These are phyloP conservation scores for Platichthys stellatus DNA, from an alignment of 2,113 vertebrate genomes.

Conservation along the genomic window DNA sequence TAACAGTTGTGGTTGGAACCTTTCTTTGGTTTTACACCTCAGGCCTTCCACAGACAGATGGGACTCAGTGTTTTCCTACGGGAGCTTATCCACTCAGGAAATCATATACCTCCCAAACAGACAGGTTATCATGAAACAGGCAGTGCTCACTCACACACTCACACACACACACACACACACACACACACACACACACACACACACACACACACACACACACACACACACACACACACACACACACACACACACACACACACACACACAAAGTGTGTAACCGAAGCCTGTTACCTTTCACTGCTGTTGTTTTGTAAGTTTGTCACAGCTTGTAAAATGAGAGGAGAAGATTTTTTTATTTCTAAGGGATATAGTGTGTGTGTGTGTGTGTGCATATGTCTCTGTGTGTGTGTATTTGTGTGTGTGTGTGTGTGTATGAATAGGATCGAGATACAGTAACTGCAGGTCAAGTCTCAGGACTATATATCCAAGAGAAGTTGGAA, in stretches of 20 bases:
- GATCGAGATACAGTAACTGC: constrained; percentile 5
- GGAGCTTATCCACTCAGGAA: constrained; percentile 54
- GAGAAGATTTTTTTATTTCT: constrained; percentile 31
- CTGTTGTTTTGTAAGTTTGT: constrained; percentile 64
- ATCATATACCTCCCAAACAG: constrained; percentile 47
- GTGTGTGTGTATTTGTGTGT: constrained; percentile 1
- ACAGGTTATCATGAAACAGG: constrained; percentile 44
- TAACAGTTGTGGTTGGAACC: constrained; percentile 49
- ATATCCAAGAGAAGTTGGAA: constrained; percentile 45
- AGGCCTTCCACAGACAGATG: constrained; percentile 45
- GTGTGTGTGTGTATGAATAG: constrained; percentile 13
- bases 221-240: constrained; percentile 33
- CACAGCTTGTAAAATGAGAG: constrained; percentile 60
- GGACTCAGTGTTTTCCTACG: constrained; percentile 53
- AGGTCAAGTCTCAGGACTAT: constrained; percentile 34
- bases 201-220: constrained; percentile 29
- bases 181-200: constrained; percentile 26
- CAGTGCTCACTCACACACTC: constrained; percentile 9
- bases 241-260: constrained; percentile 27
- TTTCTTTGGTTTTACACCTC: constrained; percentile 56
- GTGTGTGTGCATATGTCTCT: not conserved
- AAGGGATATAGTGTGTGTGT: too few species aligned
- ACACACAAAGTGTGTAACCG: constrained; percentile 41
- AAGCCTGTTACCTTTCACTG: constrained; percentile 63
- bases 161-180: constrained; percentile 28